Evolutionary conservation across 2,113 vertebrate species (phyloP).

Genomic region (Electrona antarctica): DNA sequence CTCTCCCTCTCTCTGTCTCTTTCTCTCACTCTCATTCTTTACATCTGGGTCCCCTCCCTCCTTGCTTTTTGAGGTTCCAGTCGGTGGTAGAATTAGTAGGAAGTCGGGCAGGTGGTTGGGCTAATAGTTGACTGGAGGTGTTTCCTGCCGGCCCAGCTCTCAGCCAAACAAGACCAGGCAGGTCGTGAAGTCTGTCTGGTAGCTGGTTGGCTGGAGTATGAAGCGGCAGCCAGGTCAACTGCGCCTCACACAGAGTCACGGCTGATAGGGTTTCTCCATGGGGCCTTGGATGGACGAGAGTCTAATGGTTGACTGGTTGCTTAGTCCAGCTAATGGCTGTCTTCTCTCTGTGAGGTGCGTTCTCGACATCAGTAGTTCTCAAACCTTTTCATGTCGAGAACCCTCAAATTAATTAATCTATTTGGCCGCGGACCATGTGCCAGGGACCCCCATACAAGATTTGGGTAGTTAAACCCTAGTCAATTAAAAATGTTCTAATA

Average conservation of each 20-base stretch:
- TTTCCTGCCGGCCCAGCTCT: slow-evolving; percentile 58
- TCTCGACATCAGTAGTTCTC: too few species aligned
- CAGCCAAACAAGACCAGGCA: slow-evolving; percentile 61
- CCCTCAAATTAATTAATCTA: too few species aligned
- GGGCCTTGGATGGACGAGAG: neutral
- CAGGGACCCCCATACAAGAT: too few species aligned
- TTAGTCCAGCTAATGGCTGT: too few species aligned
- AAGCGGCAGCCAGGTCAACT: neutral
- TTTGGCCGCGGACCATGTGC: too few species aligned
- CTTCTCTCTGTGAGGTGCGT: too few species aligned
- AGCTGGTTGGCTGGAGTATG: slow-evolving; percentile 38
- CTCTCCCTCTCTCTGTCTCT: neutral
- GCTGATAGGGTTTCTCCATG: slow-evolving; percentile 34
- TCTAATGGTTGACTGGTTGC: neutral
- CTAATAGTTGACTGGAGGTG: slow-evolving; percentile 55
- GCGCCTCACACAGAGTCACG: slow-evolving; percentile 4
- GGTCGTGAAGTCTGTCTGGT: slow-evolving; percentile 41
- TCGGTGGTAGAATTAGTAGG: slow-evolving; percentile 37
- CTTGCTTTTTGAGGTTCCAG: neutral
- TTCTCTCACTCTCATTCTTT: neutral
- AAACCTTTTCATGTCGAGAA: too few species aligned
- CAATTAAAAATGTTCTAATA: too few species aligned
- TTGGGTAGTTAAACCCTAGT: too few species aligned
- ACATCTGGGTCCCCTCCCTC: neutral
- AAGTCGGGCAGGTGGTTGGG: slow-evolving; percentile 48